Percentiles rank a stretch among this genome's conserved stretches.
Conservation (phyloP, 2,797 vertebrate species). For the Lagodon rhomboides region DNA sequence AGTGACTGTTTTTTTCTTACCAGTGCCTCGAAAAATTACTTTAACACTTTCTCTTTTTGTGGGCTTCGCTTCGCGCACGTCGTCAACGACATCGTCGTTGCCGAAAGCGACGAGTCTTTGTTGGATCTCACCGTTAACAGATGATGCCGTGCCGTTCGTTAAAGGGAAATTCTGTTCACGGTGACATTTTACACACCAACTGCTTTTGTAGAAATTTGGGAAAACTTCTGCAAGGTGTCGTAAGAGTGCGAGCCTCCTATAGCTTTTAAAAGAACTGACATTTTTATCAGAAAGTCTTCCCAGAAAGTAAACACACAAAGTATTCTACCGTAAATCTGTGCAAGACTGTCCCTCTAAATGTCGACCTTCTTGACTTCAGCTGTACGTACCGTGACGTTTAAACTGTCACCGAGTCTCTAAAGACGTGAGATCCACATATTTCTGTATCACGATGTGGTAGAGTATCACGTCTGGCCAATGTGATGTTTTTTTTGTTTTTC, state of each 20-base stretch:
- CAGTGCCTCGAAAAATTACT: slow-evolving; percentile 69
- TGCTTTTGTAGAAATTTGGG: background rate
- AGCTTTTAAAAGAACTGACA: background rate
- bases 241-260: too few relatives aligned
- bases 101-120: background rate
- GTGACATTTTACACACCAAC: background rate
- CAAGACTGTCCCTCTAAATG: background rate
- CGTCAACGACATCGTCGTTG: background rate
- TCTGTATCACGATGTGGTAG: too few relatives aligned
- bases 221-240: background rate
- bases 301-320: background rate
- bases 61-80: slow-evolving; percentile 12
- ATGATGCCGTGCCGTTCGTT: slow-evolving; percentile 24
- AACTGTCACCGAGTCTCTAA: too few relatives aligned
- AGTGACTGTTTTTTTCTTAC: slow-evolving; percentile 56
- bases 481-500: too few relatives aligned
- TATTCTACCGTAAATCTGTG: background rate
- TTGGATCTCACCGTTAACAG: slow-evolving; percentile 25
- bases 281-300: background rate
- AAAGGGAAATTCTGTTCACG: slow-evolving; percentile 21
- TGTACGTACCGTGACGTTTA: too few relatives aligned
- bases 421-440: too few relatives aligned
- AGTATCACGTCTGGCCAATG: too few relatives aligned
- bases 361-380: too few relatives aligned
- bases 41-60: slow-evolving; percentile 20